Evolutionary conservation across 2,888 invertebrate species (phyloP).

Genomic region (Linnaemya tessellans): DNA sequence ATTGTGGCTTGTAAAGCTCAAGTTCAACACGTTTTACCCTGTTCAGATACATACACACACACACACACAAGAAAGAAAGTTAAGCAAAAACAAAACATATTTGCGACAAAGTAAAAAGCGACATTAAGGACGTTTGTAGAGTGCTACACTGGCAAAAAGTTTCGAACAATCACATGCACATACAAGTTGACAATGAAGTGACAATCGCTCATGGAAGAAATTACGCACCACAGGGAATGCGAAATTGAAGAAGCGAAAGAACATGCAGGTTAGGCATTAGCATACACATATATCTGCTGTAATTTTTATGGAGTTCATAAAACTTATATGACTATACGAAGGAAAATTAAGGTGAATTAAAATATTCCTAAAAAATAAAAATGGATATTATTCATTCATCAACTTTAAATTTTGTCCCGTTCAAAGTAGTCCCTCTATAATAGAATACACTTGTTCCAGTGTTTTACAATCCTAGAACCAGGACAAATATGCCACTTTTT

Average conservation of each 20-base stretch:
- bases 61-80: slow-evolving; percentile 5
- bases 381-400: no score
- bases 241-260: slow-evolving; percentile 17
- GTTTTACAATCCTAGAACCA: no score
- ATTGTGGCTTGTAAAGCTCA: slow-evolving; percentile 64
- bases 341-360: no score
- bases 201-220: slow-evolving; percentile 49
- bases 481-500: no score
- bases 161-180: slow-evolving; percentile 41
- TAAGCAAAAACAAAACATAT: slow-evolving; percentile 29
- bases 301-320: slow-evolving; percentile 20
- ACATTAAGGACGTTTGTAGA: slow-evolving; percentile 48
- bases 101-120: slow-evolving; percentile 13
- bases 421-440: no score
- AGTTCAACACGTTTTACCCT: slow-evolving; percentile 61
- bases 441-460: no score
- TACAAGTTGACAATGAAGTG: slow-evolving; percentile 65
- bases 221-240: slow-evolving; percentile 37
- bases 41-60: slow-evolving; percentile 5
- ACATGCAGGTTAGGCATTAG: not conserved
- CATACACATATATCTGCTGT: slow-evolving; percentile 61
- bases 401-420: no score
- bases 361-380: no score
- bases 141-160: slow-evolving; percentile 55
- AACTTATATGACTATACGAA: not conserved